Evolutionary conservation across 2,888 invertebrate genomes (phyloP), one percentile per base, ranked within the genome.

Genomic region (Catocala sponsa): DNA sequence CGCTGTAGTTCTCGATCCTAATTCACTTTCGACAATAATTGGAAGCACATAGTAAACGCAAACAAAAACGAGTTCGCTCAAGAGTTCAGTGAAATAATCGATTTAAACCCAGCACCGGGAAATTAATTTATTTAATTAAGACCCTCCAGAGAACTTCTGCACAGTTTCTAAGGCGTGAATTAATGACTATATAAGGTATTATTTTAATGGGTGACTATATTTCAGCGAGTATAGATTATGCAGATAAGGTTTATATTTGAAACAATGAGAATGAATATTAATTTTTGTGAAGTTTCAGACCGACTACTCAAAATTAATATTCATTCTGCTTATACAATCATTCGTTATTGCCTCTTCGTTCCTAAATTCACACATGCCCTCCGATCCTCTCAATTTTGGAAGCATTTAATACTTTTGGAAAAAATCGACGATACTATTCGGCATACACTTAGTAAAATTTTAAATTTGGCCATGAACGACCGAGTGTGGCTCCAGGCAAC

Each of bases 71-170:
- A 64, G 53, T 69, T 64, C 51, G 33, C 25, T 53, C 48, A 52
- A 59, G 67, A 74, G 78, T 80, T 80, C 74, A 70, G 48, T 66
- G 76, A 75, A 86, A 83, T 85, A 85, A 86, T 84, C 80, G 77
- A 80, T 80, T 87, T 79, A 79, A 68, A 73, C 70, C 59, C 72
- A 55, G 56, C 72, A 68, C 74, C 61, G 74, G 59, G 58, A 76
- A 77, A 84, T 84, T 82, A 80, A 83, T 83, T 87, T 82, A 85
- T 84, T 84, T 83, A 85, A 86, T 86, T 84, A 86, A 82, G 79
- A 73, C 70, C 58, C 66, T 38, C 55, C 56, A 58, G 56, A 63
- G 76, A 70, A 63, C 70, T 72, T 55, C 47, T 68, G 61, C 76
- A 61, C 73, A 69, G 63, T 59, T 57, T 69, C 58, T 63, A 56